A percentile compares a stretch with the other conserved stretches of the same genome.
phyloP scores from a whole-genome alignment of 2,113 vertebrate species.

The Catharus fuscescens region DNA sequence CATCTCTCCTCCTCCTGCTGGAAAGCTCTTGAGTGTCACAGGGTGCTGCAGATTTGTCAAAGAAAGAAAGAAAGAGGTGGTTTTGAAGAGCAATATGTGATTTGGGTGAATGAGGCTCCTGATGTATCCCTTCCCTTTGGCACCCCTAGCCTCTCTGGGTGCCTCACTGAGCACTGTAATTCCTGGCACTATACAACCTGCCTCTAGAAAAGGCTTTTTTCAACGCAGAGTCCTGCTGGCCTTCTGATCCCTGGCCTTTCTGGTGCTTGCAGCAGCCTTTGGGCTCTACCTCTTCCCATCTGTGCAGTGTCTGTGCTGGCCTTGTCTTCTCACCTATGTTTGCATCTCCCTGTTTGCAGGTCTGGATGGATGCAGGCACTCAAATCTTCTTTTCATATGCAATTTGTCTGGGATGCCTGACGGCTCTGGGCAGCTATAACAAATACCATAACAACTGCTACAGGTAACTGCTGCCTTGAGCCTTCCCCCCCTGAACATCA shows the following conservation, averaged over 20 bases:
- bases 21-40: neutral
- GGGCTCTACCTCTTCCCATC: neutral
- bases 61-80: neutral
- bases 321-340: slow-evolving; percentile 34
- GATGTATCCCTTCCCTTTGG: neutral
- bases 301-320: neutral
- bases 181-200: neutral
- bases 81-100: neutral
- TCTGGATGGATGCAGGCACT: slow-evolving; percentile 95
- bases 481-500: neutral
- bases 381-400: slow-evolving; percentile 94
- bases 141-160: neutral
- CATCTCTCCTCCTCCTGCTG: neutral
- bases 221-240: neutral
- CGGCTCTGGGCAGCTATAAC: slow-evolving; percentile 94
- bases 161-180: neutral
- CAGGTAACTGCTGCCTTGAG: slow-evolving; percentile 76
- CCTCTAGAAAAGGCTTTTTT: neutral
- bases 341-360: slow-evolving; percentile 72
- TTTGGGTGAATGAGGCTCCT: neutral
- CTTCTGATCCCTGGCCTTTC: neutral
- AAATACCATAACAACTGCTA: slow-evolving; percentile 95
- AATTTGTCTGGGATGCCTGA: slow-evolving; percentile 91
- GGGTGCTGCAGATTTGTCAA: neutral
- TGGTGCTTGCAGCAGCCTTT: neutral